phyloP scores from a whole-genome alignment of 2,113 vertebrate species.

The Sebastes schlegelii region DNA sequence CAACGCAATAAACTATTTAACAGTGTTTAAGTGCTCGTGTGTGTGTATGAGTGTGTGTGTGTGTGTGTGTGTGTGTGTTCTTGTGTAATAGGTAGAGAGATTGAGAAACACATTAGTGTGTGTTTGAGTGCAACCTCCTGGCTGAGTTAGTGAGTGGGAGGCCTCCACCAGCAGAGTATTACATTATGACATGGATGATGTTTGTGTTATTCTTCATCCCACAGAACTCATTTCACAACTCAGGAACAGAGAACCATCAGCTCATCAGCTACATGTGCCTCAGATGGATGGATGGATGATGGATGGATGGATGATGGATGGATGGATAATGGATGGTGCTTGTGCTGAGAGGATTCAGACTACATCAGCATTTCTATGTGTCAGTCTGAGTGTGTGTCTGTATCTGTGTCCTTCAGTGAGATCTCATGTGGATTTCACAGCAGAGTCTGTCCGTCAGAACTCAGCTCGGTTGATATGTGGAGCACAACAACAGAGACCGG shows the following conservation, averaged over 20 bases:
- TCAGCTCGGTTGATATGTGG: conserved; percentile 36
- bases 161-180: conserved; percentile 51
- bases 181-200: conserved; percentile 45
- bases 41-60: conserved; percentile 22
- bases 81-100: conserved; percentile 23
- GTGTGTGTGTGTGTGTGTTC: conserved; percentile 23
- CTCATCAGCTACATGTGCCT: conserved; percentile 21
- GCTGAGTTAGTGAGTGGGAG: conserved; percentile 66
- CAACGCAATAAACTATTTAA: conserved; percentile 62
- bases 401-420: conserved; percentile 20
- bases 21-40: conserved; percentile 26
- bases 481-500: conserved; percentile 36
- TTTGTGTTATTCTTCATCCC: conserved; percentile 44
- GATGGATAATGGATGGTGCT: background rate
- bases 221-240: conserved; percentile 55
- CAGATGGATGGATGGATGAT: background rate
- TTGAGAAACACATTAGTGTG: conserved; percentile 39
- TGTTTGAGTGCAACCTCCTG: conserved; percentile 11
- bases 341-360: background rate
- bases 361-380: conserved; percentile 2
- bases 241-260: conserved; percentile 15
- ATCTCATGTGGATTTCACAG: conserved; percentile 31
- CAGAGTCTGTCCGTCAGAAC: conserved; percentile 41
- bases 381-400: conserved; percentile 2
- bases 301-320: too few relatives aligned